Evolutionary conservation across 2,888 invertebrate species (phyloP).

Genomic region (Ectemnius lituratus): DNA sequence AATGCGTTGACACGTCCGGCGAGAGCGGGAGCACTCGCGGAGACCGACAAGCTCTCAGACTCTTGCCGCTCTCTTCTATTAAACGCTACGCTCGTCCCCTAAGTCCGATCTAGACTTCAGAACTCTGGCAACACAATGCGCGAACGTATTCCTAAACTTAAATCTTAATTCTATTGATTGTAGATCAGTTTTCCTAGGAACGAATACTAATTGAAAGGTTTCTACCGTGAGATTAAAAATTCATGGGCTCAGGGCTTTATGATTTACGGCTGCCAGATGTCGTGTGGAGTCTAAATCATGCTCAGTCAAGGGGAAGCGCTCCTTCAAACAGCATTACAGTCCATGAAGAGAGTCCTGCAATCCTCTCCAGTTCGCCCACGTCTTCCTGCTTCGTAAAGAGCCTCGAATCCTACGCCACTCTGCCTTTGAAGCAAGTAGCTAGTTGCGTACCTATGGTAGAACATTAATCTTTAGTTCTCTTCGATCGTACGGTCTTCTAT

Average conservation of each 20-base stretch:
- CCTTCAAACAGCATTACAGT: slow-evolving; percentile 92
- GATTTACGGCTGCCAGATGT: neutral
- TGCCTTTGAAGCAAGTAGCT: slow-evolving; percentile 90
- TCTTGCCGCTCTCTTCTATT: slow-evolving; percentile 17
- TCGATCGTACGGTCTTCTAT: too few species aligned
- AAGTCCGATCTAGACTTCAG: slow-evolving; percentile 32
- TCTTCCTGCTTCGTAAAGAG: slow-evolving; percentile 91
- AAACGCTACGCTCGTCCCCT: slow-evolving; percentile 17
- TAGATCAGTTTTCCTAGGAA: neutral
- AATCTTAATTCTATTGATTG: neutral
- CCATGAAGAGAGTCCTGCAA: slow-evolving; percentile 90
- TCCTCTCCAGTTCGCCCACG: slow-evolving; percentile 91
- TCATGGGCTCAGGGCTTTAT: neutral
- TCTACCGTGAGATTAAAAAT: neutral
- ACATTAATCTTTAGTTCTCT: neutral
- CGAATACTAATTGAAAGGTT: neutral
- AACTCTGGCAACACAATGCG: slow-evolving; percentile 5
- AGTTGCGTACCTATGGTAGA: slow-evolving; percentile 86
- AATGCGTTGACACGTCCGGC: neutral
- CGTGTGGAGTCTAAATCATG: slow-evolving; percentile 36
- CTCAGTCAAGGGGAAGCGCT: slow-evolving; percentile 18
- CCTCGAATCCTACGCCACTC: slow-evolving; percentile 85
- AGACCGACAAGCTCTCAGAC: slow-evolving; percentile 16
- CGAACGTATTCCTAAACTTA: neutral
- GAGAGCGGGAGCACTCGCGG: neutral